Evolutionary conservation across 2,797 vertebrate genomes (phyloP), one percentile per base, ranked within the genome.

Genomic region (Crenichthys baileyi): DNA sequence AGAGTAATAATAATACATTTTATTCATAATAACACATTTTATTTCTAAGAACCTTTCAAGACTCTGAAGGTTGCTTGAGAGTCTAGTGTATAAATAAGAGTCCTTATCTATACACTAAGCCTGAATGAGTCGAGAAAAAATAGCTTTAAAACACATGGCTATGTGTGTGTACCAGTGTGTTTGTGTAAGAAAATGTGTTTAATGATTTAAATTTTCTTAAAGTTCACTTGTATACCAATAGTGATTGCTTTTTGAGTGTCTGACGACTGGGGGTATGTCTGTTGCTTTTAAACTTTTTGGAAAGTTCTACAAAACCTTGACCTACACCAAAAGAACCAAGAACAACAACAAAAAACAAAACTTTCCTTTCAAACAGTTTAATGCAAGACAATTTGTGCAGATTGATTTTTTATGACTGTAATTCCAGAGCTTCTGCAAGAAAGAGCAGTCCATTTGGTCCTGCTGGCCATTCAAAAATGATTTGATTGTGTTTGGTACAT

Each of bases 401-500:
- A 83, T 44, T 70, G 7, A 85, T 79, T 79, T 68, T 48, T 75
- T 24, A 56, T 61, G 60, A 68, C 72, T 41, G 50, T 75, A 75
- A 83, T 77, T 87, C 77, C 70, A 39, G 53, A 81, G 73, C 75
- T 29, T 81, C 73, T 84, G 83, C 78, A 22, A 72, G 80, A 88
- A 83, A 77, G 77, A 78, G 77, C 78, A 83, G 81, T 81, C 81
- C 85, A 83, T 88, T 87, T 83, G 75, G 78, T 77, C 77, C 77
- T 72, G 82, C 84, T 83, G 82, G 84, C 81, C 51, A 41, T 72
- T 76, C 73, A 88, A 55, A 65, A 88, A 84, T 63, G 82, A 87
- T 87, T 89, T 80, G 83, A 93, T 91, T 92, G 91, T 91, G 88
- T 88, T 86, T 82, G 51, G 68, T n/a, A 74, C 89, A 91, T 88